Conservation (phyloP, 1,140 invertebrate genomes). For the Araneus ventricosus region DNA sequence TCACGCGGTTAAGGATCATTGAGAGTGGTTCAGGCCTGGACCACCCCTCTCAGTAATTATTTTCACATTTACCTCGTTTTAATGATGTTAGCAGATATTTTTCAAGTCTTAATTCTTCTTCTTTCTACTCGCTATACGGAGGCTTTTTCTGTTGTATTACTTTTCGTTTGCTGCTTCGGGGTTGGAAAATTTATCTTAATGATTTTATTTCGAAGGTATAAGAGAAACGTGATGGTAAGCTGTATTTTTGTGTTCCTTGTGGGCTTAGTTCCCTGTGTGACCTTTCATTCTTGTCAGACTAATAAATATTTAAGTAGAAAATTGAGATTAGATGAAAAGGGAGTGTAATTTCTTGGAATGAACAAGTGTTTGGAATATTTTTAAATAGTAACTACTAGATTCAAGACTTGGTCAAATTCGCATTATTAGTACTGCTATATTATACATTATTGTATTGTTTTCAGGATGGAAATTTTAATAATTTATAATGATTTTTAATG, state of each 20-base stretch:
- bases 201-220: slow-evolving; percentile 36
- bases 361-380: not conserved
- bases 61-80: slow-evolving; percentile 71
- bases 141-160: not conserved
- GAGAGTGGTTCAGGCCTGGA: not conserved
- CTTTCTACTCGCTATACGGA: not conserved
- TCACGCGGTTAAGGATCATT: not conserved
- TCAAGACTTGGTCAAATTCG: too few relatives aligned
- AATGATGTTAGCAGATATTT: slow-evolving; percentile 64
- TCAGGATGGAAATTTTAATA: too few relatives aligned
- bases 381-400: not conserved
- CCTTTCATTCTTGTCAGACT: not conserved
- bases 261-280: not conserved
- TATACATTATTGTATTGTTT: too few relatives aligned
- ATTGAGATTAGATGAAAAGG: not conserved
- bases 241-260: not conserved
- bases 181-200: slow-evolving; percentile 1
- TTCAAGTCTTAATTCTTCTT: slow-evolving; percentile 57
- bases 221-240: slow-evolving; percentile 39
- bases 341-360: not conserved
- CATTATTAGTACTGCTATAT: too few relatives aligned
- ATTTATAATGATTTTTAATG: too few relatives aligned
- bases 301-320: not conserved
- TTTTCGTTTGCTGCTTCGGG: not conserved
- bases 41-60: slow-evolving; percentile 60